Percentiles rank a stretch among this genome's conserved stretches.
phyloP scores from a whole-genome alignment of 2,888 invertebrate species.

The Lamellibrachia columna region DNA sequence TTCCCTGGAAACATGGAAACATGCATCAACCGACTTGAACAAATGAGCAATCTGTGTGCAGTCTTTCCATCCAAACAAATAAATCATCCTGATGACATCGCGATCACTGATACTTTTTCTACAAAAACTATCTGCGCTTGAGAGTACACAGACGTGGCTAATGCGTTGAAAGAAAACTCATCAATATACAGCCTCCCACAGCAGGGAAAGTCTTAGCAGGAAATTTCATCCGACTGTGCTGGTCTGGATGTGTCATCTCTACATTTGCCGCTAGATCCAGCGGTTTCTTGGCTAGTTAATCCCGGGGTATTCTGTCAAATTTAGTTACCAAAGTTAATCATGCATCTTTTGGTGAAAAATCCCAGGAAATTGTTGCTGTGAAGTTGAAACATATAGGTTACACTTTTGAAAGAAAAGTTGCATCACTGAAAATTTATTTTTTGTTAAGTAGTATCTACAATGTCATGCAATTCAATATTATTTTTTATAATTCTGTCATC shows the following conservation, averaged over 20 bases:
- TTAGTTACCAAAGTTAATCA: background rate
- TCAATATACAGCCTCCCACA: background rate
- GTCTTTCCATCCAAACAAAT: background rate
- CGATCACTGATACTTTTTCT: background rate
- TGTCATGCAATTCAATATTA: no score
- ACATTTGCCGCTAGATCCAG: background rate
- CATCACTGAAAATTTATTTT: background rate
- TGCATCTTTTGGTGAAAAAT: background rate
- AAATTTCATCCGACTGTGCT: background rate
- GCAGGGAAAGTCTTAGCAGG: background rate
- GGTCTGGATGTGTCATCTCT: background rate
- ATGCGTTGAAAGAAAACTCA: background rate
- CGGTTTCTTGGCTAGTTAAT: background rate
- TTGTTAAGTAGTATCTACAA: background rate
- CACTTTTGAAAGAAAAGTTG: background rate
- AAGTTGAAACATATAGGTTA: background rate
- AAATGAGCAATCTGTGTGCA: background rate
- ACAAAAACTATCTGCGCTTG: background rate
- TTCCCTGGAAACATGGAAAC: background rate
- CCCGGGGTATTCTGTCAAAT: background rate
- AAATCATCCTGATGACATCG: background rate
- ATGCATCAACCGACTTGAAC: background rate
- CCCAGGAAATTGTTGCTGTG: background rate
- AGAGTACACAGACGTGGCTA: background rate
- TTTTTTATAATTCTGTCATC: background rate